phyloP scores from a whole-genome alignment of 2,797 vertebrate genomes.

The Onychomys arenicola region DNA sequence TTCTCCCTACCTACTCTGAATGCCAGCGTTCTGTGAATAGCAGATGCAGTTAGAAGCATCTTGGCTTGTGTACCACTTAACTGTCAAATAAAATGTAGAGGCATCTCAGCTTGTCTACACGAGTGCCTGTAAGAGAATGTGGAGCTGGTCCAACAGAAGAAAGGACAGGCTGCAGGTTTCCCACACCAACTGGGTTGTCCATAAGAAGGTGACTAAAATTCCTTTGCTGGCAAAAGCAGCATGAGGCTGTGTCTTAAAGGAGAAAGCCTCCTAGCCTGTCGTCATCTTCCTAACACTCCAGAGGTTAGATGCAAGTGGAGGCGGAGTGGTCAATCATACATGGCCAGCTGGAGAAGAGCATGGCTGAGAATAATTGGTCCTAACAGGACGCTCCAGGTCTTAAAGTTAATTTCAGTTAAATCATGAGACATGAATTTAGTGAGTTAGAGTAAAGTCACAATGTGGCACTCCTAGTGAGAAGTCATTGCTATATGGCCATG shows the following conservation, averaged over 20 bases:
- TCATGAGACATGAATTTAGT: conserved; percentile 45
- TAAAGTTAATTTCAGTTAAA: conserved; percentile 49
- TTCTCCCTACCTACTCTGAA: neutral
- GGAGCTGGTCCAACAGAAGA: conserved; percentile 6
- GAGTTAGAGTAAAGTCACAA: neutral
- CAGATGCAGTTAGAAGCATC: neutral
- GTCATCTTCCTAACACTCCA: neutral
- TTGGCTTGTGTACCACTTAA: neutral
- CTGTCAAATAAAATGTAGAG: neutral
- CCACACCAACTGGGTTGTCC: neutral
- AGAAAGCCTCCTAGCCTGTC: no score
- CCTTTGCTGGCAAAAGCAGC: conserved; percentile 3
- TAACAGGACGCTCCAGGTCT: conserved; percentile 33
- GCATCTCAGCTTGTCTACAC: neutral
- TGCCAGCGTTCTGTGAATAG: neutral
- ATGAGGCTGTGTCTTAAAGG: neutral
- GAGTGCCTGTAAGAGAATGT: conserved; percentile 14
- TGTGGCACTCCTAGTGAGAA: neutral
- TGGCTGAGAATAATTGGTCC: conserved; percentile 56
- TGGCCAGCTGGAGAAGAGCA: conserved; percentile 9
- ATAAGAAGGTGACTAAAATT: neutral
- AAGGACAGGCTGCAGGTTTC: neutral
- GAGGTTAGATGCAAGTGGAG: conserved; percentile 24
- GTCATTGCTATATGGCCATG: neutral
- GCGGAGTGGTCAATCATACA: neutral